Base-by-base conservation (phyloP, 2,888 invertebrate genomes). In the Azorinus chamasolen region DNA sequence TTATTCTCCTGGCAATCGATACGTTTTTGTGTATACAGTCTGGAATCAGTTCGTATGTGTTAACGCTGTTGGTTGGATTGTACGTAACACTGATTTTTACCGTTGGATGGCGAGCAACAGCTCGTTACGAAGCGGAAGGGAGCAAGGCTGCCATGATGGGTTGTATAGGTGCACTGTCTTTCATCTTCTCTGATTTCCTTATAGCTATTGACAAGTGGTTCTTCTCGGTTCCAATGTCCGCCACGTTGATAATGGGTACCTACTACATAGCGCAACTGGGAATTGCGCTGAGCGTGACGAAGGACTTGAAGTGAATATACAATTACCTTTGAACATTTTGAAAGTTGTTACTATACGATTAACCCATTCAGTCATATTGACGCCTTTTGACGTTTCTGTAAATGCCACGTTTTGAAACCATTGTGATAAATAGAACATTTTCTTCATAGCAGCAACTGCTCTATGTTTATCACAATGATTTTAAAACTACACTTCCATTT, bases 241-340 rank as follows among this genome's bases (percentile, higher is more conserved):
- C 84, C 22, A 75, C 71, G 16, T 32, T 87, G 25, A 79, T 89
- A 22, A 84, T 90, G 87, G 51, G 59, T 16, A 72, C 87, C 0
- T 90, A 90, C 72, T 89, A 87, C 51, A 46, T 64, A 8, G 88
- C 86, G 2, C 90, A 90, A 62, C 68, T 87, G n/a, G 71, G 84
- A 16, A 73, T 90, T 8, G 81, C 88, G 1, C 32, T 86, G 2
- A 86, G 87, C 61, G 75, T 86, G 12, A 78, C 77, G n/a, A 58
- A 69, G 24, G 58, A 32, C 10, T 32, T 32, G 10, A 32, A 32
- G 32, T 32, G 32, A 32, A 32, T n/a, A n/a, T n/a, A n/a, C n/a
- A n/a, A n/a, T n/a, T n/a, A n/a, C n/a, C n/a, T n/a, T n/a, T n/a
- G n/a, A n/a, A n/a, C n/a, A n/a, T n/a, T n/a, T n/a, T n/a, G n/a